These are phyloP conservation scores for Bujurquina vittata DNA, from an alignment of 2,113 vertebrate species.

Conservation along the genomic window DNA sequence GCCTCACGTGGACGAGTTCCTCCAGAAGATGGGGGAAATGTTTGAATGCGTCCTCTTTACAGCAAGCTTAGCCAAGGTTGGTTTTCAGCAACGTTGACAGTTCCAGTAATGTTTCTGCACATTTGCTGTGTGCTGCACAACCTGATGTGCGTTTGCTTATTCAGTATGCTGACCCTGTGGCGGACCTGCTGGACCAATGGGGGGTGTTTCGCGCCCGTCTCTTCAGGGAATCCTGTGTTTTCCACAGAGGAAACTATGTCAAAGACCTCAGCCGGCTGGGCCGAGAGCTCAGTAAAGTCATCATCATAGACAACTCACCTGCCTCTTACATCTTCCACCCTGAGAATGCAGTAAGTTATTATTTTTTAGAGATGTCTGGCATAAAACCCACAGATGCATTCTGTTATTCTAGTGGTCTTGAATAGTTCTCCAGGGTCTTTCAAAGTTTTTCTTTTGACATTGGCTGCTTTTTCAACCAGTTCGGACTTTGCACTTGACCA, in stretches of 20 bases:
- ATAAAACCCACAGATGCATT: background rate
- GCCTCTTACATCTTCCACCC: conserved; percentile 99
- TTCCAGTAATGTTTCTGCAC: background rate
- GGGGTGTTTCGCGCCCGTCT: conserved; percentile 94
- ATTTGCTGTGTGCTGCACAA: background rate
- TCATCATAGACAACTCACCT: conserved; percentile 98
- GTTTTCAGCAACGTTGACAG: background rate
- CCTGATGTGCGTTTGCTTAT: background rate
- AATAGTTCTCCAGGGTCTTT: background rate
- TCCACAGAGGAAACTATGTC: conserved; percentile 97
- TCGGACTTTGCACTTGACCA: background rate
- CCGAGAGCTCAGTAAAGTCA: conserved; percentile 93
- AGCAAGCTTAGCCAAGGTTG: conserved; percentile 95
- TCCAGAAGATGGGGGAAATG: conserved; percentile 97
- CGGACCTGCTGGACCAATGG: conserved; percentile 95
- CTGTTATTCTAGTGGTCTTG: background rate
- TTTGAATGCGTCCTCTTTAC: conserved; percentile 98
- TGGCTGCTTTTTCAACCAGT: background rate
- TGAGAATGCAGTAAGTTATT: conserved; percentile 92
- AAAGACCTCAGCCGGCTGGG: conserved; percentile 97
- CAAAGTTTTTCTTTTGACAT: background rate
- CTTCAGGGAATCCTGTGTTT: conserved; percentile 98
- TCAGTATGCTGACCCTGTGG: conserved; percentile 97
- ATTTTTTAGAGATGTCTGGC: background rate
- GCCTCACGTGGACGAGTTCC: conserved; percentile 95